Base-by-base conservation (phyloP, 1,140 invertebrate genomes). In the Trachymyrmex cornetzi region DNA sequence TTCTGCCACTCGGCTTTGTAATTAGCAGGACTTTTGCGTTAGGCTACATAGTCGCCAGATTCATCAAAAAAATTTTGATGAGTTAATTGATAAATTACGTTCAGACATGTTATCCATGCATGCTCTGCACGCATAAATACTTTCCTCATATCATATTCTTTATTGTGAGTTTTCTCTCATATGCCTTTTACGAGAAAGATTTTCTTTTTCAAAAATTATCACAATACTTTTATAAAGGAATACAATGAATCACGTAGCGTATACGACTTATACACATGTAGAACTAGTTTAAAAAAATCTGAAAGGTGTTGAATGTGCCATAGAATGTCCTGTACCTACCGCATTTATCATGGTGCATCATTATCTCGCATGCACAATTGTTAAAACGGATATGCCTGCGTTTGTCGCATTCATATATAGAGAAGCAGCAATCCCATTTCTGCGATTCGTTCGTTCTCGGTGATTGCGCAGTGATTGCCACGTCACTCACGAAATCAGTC, bases 401-500 rank as follows among this genome's bases (percentile, higher is more conserved):
- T 38, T 59, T 72, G 61, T 71, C 84, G 75, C 44, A 74, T 27
- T 57, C 44, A 87, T 86, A 63, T 74, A 75, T 57, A 81, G 64
- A 87, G 74, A 63, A 88, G 30, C 67, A 66, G 89, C 69, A 85
- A 85, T 77, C 14, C 66, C 82, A 72, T 81, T 88, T 88, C 64
- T 85, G 90, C 87, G 88, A 90, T 92, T 87, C 77, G 90, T 92
- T 92, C 91, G 91, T 92, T 92, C 87, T 90, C 92, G 87, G 91
- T 93, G 92, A 93, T 93, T 93, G 92, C 91, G 87, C 92, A 91
- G 93, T 93, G 94, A 95, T 94, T 95, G 93, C 91, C 89, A 91
- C 93, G 93, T 94, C 93, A 94, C 92, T 94, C 93, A 90, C 92
- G 91, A 93, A 95, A 94, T 94, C 93, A 93, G 92, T 89, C 90